Base-by-base conservation (phyloP, 2,113 vertebrate species). In the Tricholaema leucomelas region DNA sequence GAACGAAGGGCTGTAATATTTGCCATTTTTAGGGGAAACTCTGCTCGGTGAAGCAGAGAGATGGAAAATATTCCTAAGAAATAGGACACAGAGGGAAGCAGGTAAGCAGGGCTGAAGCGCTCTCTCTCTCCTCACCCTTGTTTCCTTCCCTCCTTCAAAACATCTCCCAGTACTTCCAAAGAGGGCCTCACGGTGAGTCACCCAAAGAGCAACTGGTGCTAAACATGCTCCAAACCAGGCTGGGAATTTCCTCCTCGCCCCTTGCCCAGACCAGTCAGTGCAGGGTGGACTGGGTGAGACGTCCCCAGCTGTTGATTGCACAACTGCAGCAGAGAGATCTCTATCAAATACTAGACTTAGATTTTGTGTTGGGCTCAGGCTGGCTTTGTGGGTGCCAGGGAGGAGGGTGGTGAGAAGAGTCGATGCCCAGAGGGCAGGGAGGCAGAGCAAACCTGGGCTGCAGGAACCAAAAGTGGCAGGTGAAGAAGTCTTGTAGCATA, bases 31-130 rank as follows among this genome's bases (percentile, higher is more conserved):
- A 61, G 70, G 70, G 61, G 12, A 64, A 88, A 81, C 24, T 81
- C 72, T 52, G 55, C 70, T 65, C 33, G 11, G 25, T 66, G 77
- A 55, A 64, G 66, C 0, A 1, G 85, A 67, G 81, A 56, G 64
- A n/a, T 82, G 91, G 94, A 92, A 95, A 95, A 81, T 85, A 75
- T 75, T 93, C 76, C 61, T 64, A 72, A 76, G 54, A 78, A 81
- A 54, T 36, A 88, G 79, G 87, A 71, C 15, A 23, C 52, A 48
- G 55, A 73, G 54, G 0, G 50, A 65, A 94, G 61, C 84, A 93
- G 94, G 92, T 95, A 87, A 85, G 2, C 16, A n/a, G 59, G 59
- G 83, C 40, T 60, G 2, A 13, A 36, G 40, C 55, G 40, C 55
- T 82, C 67, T 44, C 42, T 44, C 42, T 44, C 42, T 44, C 42